These are phyloP conservation scores for Nematostella vectensis DNA, from an alignment of 92 coral and sea anemone species.

Conservation along the genomic window DNA sequence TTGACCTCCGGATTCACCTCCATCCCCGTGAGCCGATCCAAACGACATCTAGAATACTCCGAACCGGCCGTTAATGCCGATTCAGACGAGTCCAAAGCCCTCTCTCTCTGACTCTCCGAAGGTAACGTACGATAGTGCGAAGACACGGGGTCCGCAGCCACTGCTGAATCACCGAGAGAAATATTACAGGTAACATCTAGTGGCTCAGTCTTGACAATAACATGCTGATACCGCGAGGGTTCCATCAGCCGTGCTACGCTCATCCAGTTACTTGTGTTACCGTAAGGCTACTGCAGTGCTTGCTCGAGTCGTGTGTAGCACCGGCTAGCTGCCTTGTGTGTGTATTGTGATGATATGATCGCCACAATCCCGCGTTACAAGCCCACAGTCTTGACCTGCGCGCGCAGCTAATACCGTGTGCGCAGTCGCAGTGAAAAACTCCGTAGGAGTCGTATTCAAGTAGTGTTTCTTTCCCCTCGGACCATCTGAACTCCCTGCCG, in stretches of 20 bases:
- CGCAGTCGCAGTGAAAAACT: conserved; percentile 30
- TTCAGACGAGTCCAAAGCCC: conserved; percentile 7
- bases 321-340: not conserved
- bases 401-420: conserved; percentile 33
- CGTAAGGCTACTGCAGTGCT: conserved; percentile 2
- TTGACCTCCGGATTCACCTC: conserved; percentile 10
- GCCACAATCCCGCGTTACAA: conserved; percentile 9
- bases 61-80: not conserved
- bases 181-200: conserved; percentile 2
- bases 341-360: conserved; percentile 13
- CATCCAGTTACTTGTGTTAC: conserved; percentile 3
- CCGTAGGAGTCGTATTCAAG: conserved; percentile 79
- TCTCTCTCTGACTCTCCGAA: conserved; percentile 5
- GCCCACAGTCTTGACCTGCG: not conserved
- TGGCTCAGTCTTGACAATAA: conserved; percentile 45
- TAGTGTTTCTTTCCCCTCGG: conserved; percentile 47
- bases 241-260: conserved; percentile 18
- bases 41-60: not conserved
- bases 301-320: too few species aligned
- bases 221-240: conserved; percentile 18
- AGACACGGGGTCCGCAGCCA: not conserved
- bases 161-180: not conserved
- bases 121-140: not conserved
- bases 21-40: not conserved
- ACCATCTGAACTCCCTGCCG: conserved; percentile 65